Conservation (phyloP, 2,888 invertebrate genomes). For the Malachius bipustulatus region DNA sequence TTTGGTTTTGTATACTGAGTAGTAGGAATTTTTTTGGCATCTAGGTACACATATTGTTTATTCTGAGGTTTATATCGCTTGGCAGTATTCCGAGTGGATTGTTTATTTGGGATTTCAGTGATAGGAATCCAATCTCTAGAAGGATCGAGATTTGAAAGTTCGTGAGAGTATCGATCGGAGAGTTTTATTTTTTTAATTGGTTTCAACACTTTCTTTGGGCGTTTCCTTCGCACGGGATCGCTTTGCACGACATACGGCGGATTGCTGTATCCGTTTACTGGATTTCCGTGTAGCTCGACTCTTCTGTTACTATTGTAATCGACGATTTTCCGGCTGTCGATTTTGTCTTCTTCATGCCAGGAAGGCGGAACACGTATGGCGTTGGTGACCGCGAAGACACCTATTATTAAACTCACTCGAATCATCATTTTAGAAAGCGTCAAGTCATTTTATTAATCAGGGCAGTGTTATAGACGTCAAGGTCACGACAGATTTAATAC, state of each 20-base stretch:
- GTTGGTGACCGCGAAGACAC: conserved; percentile 16
- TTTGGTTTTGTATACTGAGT: neutral
- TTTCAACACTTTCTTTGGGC: too few relatives aligned
- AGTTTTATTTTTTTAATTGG: too few relatives aligned
- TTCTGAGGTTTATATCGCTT: too few relatives aligned
- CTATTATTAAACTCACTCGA: conserved; percentile 16
- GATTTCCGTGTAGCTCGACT: neutral
- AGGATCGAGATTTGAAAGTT: too few relatives aligned
- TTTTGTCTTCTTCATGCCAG: conserved; percentile 16
- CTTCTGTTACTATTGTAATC: conserved; percentile 6
- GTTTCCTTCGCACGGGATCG: too few relatives aligned
- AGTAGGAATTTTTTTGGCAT: neutral
- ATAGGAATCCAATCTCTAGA: neutral
- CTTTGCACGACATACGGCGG: conserved; percentile 2
- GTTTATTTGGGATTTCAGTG: too few relatives aligned
- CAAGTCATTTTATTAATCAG: too few relatives aligned
- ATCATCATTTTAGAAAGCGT: conserved; percentile 23
- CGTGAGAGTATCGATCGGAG: too few relatives aligned
- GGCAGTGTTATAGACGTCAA: too few relatives aligned
- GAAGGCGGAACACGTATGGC: conserved; percentile 19
- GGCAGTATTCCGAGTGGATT: too few relatives aligned
- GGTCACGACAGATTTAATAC: too few relatives aligned
- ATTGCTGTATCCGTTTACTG: neutral
- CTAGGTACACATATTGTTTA: neutral
- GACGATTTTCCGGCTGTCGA: conserved; percentile 7